Conservation (phyloP, 2,113 vertebrate species). For the Probosciger aterrimus region DNA sequence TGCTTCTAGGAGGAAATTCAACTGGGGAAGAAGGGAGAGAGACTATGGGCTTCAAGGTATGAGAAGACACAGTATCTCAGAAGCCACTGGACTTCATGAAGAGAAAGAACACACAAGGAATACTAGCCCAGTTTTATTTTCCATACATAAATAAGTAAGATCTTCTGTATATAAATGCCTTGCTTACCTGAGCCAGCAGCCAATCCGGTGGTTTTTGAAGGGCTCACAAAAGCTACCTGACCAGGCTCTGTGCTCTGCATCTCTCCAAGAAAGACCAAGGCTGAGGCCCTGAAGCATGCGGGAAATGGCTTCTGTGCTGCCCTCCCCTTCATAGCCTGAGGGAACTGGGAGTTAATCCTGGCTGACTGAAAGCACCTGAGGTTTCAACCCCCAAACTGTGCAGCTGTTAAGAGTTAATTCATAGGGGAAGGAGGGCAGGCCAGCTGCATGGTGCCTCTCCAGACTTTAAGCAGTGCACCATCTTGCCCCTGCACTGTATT, state of each 20-base stretch:
- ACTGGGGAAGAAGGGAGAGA: neutral
- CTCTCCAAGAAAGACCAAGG: rapidly evolving
- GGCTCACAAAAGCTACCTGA: rapidly evolving
- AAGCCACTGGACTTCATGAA: neutral
- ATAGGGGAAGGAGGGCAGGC: neutral
- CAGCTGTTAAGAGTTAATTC: neutral
- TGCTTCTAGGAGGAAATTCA: neutral
- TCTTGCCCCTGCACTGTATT: neutral
- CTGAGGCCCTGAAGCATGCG: rapidly evolving
- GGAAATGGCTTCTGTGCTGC: rapidly evolving
- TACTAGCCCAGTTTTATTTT: rapidly evolving
- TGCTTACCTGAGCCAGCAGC: neutral
- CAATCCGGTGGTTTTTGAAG: rapidly evolving
- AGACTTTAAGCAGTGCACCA: neutral
- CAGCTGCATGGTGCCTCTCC: neutral
- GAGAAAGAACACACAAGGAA: neutral
- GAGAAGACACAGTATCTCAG: neutral
- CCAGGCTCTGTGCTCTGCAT: rapidly evolving
- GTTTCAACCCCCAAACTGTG: rapidly evolving
- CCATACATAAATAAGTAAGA: neutral
- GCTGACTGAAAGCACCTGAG: neutral
- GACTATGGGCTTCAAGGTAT: rapidly evolving
- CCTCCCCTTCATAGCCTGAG: neutral
- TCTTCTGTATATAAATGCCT: neutral
- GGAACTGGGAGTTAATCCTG: neutral